Conservation (phyloP, 2,797 vertebrate species). For the Balearica regulorum region DNA sequence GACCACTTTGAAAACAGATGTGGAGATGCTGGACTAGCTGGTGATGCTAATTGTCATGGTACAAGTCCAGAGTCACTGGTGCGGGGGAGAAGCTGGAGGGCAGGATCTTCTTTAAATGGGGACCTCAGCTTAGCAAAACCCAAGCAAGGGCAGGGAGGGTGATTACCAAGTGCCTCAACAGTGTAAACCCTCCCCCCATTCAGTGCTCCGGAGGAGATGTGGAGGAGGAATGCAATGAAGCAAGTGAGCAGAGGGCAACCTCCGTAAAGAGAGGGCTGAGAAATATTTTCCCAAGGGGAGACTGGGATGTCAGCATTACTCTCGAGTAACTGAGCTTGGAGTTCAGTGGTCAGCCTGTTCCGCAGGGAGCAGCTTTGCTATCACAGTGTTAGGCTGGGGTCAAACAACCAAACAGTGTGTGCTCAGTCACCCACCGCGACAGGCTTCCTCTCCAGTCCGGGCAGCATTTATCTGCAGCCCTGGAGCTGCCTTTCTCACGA, state of each 20-base stretch:
- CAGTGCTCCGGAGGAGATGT: rapidly evolving
- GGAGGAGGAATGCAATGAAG: background rate
- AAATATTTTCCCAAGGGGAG: background rate
- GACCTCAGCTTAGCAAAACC: background rate
- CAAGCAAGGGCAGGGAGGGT: background rate
- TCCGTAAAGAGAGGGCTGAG: background rate
- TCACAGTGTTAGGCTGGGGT: background rate
- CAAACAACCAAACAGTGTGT: background rate
- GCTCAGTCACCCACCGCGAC: background rate
- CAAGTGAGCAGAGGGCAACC: background rate
- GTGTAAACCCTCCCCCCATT: background rate
- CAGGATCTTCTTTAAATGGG: background rate
- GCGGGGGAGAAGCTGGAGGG: background rate
- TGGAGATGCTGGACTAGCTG: background rate
- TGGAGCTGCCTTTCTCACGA: background rate
- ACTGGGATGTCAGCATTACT: background rate
- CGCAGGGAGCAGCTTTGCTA: background rate
- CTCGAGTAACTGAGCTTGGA: background rate
- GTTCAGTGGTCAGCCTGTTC: background rate
- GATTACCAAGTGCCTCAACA: background rate
- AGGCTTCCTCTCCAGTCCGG: background rate
- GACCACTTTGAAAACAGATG: background rate
- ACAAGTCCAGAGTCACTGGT: background rate
- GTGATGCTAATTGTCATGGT: background rate
- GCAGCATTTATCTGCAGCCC: background rate